Percentiles rank a stretch among this genome's conserved stretches.
These are phyloP conservation scores for Neodiprion fabricii DNA, from an alignment of 1,140 invertebrate genomes.

Conservation along the genomic window DNA sequence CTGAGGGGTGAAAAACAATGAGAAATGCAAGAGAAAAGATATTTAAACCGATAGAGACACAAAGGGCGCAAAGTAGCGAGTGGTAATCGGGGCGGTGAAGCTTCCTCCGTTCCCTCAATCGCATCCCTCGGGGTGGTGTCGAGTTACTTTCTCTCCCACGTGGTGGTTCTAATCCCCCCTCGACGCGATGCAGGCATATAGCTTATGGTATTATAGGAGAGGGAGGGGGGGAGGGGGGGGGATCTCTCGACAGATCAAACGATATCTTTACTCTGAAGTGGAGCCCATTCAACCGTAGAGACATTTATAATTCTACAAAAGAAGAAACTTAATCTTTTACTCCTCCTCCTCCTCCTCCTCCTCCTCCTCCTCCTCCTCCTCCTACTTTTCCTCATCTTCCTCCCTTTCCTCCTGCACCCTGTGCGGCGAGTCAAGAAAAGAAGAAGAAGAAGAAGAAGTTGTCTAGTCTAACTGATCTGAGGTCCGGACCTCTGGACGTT, in stretches of 20 bases:
- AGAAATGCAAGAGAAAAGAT: neutral
- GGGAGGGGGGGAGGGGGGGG: neutral
- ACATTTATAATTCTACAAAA: neutral
- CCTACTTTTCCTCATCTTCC: no score
- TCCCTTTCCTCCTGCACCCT: no score
- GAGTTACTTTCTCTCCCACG: constrained; percentile 4
- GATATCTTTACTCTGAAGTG: neutral
- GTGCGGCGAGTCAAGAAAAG: no score
- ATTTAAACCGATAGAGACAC: neutral
- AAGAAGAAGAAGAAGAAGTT: no score
- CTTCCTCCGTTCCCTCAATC: neutral
- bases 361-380: no score
- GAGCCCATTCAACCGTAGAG: neutral
- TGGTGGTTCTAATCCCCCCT: neutral
- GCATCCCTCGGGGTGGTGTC: neutral
- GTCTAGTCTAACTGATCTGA: no score
- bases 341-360: no score
- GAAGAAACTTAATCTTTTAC: neutral
- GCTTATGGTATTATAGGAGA: no score
- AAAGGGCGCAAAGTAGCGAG: constrained; percentile 3
- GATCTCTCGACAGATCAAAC: constrained; percentile 7
- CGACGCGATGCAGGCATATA: no score
- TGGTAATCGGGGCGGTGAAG: neutral
- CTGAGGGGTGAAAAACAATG: neutral
- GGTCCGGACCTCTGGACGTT: no score